These are phyloP conservation scores for Sycophila sp. DNA, from an alignment of 1,140 invertebrate species.

Conservation along the genomic window DNA sequence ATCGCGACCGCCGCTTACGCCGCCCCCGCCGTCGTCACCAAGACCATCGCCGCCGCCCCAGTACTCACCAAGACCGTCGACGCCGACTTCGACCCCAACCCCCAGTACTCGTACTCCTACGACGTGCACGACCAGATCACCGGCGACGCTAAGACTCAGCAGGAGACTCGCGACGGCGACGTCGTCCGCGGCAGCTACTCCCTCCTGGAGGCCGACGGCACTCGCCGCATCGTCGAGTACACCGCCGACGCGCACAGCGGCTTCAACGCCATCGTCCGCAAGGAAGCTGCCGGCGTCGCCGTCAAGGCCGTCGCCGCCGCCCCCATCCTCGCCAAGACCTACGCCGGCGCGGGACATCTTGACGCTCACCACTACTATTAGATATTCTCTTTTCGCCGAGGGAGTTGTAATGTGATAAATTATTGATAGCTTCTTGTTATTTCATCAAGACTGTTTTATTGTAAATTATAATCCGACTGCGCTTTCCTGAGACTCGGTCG, in stretches of 20 bases:
- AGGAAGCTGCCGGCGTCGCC: slow-evolving; percentile 62
- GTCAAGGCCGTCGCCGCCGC: slow-evolving; percentile 17
- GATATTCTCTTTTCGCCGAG: too few relatives aligned
- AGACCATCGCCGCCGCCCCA: background rate
- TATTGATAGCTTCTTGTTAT: too few relatives aligned
- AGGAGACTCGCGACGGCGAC: slow-evolving; percentile 68
- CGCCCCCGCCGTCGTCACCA: background rate
- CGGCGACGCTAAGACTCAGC: slow-evolving; percentile 66
- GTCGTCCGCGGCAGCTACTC: slow-evolving; percentile 69
- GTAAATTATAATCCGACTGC: too few relatives aligned
- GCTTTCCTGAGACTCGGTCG: background rate
- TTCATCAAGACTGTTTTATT: too few relatives aligned
- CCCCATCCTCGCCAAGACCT: slow-evolving; percentile 48
- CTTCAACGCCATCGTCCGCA: slow-evolving; percentile 70
- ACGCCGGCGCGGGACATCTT: slow-evolving; percentile 60
- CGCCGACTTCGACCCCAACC: slow-evolving; percentile 43
- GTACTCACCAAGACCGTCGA: slow-evolving; percentile 28
- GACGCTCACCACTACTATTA: too few relatives aligned
- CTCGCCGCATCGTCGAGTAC: slow-evolving; percentile 73
- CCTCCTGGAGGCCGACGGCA: slow-evolving; percentile 75
- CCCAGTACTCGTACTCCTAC: slow-evolving; percentile 67
- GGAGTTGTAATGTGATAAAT: too few relatives aligned
- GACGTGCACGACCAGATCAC: slow-evolving; percentile 65
- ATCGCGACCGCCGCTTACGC: background rate
- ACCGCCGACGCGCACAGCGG: slow-evolving; percentile 68